phyloP scores from a whole-genome alignment of 2,797 vertebrate genomes.

The Bothrops alternatus region DNA sequence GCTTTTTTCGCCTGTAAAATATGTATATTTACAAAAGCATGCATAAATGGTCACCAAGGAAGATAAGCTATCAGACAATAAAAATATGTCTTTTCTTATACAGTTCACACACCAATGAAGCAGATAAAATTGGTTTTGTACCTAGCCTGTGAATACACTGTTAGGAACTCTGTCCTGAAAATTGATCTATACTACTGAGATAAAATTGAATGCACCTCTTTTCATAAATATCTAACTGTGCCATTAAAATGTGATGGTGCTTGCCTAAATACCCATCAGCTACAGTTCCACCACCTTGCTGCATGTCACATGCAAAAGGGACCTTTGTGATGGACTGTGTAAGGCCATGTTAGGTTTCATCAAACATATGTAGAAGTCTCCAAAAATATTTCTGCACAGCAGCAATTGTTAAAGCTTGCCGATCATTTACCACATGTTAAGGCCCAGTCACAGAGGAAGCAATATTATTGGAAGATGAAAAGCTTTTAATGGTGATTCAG shows the following conservation, averaged over 20 bases:
- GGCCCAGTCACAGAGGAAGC: not conserved
- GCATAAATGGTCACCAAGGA: constrained; percentile 91
- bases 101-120: constrained; percentile 96
- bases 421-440: not conserved
- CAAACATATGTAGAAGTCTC: not conserved
- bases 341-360: constrained; percentile 30
- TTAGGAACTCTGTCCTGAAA: constrained; percentile 76
- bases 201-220: constrained; percentile 74
- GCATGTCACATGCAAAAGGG: not conserved
- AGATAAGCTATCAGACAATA: constrained; percentile 93
- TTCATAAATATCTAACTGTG: constrained; percentile 71
- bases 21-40: constrained; percentile 96
- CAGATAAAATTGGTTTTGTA: constrained; percentile 98
- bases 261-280: constrained; percentile 54
- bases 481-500: not conserved
- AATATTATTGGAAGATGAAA: not conserved
- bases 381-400: not conserved
- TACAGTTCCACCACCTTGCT: constrained; percentile 24
- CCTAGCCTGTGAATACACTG: constrained; percentile 74
- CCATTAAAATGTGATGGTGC: constrained; percentile 58
- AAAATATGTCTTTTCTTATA: constrained; percentile 90
- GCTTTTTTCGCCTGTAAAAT: constrained; percentile 74
- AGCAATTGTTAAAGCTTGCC: not conserved
- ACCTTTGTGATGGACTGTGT: fast-evolving
- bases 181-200: constrained; percentile 76